Conservation (phyloP, 2,797 vertebrate species). For the Gallinago solitaria region DNA sequence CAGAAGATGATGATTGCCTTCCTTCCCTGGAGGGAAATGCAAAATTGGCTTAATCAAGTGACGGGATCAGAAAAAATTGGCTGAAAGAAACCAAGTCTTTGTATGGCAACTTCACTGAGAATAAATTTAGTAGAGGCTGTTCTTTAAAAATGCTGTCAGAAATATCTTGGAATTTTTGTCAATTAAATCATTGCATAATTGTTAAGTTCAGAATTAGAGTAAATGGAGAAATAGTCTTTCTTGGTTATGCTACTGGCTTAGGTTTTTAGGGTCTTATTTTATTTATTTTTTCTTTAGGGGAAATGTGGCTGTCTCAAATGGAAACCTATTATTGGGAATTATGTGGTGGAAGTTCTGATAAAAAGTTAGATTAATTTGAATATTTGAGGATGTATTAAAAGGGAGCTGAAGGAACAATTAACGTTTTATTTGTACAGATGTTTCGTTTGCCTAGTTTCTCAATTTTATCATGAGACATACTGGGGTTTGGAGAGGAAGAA, state of each 20-base stretch:
- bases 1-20: not conserved
- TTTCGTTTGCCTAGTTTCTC: not conserved
- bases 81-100: not conserved
- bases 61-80: not conserved
- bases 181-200: not conserved
- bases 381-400: not conserved
- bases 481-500: not conserved
- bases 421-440: not conserved
- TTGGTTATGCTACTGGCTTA: not conserved
- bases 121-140: not conserved
- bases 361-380: not conserved
- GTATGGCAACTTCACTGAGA: not conserved
- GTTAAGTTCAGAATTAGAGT: not conserved
- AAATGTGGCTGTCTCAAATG: not conserved
- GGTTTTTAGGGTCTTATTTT: not conserved
- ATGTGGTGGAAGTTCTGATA: not conserved
- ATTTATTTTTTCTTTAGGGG: not conserved
- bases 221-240: not conserved
- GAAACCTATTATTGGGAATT: not conserved
- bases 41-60: not conserved
- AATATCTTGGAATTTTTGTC: not conserved
- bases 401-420: not conserved
- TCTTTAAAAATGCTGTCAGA: not conserved
- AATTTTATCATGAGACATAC: not conserved
- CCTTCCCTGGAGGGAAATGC: not conserved